phyloP scores from a whole-genome alignment of 2,797 vertebrate species.

The Pangasius sanitwongsei region DNA sequence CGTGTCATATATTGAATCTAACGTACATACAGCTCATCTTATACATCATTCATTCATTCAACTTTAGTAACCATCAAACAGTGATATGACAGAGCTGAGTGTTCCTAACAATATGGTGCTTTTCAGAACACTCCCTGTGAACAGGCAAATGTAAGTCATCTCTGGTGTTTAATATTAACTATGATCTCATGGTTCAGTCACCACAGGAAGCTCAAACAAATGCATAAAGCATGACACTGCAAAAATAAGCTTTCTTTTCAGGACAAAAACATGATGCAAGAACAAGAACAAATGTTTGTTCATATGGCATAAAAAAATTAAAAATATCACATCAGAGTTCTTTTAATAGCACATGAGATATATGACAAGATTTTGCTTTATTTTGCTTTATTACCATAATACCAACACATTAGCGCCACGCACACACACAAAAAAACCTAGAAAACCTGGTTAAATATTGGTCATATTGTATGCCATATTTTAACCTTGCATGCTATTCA shows the following conservation, averaged over 20 bases:
- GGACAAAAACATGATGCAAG: neutral
- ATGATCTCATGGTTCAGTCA: neutral
- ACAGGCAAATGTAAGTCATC: neutral
- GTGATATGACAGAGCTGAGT: neutral
- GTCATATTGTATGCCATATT: neutral
- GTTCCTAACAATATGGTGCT: neutral
- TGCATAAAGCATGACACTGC: neutral
- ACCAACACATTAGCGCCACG: neutral
- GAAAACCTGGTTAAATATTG: neutral
- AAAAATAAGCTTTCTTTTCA: neutral
- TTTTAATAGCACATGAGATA: neutral
- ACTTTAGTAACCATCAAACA: neutral
- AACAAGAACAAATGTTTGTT: neutral
- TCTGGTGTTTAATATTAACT: slow-evolving; percentile 3
- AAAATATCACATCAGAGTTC: neutral
- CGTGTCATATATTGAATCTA: neutral
- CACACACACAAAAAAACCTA: neutral
- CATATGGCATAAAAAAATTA: neutral
- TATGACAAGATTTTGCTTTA: neutral
- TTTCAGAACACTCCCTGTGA: neutral
- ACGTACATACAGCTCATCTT: neutral
- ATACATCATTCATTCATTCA: neutral
- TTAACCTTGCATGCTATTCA: neutral
- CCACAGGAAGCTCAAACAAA: neutral
- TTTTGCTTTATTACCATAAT: neutral